These are phyloP conservation scores for Thecocarcelia acutangulata DNA, from an alignment of 2,888 invertebrate genomes.

Conservation along the genomic window DNA sequence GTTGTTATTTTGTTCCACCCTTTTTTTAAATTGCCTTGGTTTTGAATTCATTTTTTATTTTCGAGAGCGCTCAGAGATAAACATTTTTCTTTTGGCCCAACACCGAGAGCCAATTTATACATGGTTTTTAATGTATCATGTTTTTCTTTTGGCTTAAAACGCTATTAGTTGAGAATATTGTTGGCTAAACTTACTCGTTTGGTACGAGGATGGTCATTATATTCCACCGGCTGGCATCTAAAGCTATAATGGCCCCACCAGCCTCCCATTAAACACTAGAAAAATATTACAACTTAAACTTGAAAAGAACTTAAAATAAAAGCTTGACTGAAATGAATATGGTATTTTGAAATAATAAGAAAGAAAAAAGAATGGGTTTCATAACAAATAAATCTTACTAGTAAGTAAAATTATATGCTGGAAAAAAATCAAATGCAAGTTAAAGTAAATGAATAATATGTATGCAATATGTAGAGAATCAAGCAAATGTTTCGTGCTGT, in stretches of 20 bases:
- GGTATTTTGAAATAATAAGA: not conserved
- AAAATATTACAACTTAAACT: constrained; percentile 73
- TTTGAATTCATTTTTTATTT: constrained; percentile 37
- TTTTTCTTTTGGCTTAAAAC: constrained; percentile 11
- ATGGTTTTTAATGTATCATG: not conserved
- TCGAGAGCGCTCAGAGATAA: constrained; percentile 64
- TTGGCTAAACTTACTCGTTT: constrained; percentile 88
- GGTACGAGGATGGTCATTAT: constrained; percentile 89
- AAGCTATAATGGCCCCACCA: constrained; percentile 95
- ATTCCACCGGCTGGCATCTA: constrained; percentile 95
- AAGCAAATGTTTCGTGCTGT: constrained; percentile 30
- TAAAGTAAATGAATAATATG: not conserved
- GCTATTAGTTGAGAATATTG: constrained; percentile 34
- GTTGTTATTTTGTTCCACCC: constrained; percentile 15
- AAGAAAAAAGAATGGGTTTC: too few species aligned
- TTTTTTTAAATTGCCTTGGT: not conserved
- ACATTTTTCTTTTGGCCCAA: constrained; percentile 26
- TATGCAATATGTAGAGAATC: constrained; percentile 53
- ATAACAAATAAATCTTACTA: not conserved
- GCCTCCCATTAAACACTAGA: constrained; percentile 92
- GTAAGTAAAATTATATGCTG: constrained; percentile 21
- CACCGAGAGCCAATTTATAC: not conserved
- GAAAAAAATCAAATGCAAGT: constrained; percentile 4
- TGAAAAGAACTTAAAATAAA: constrained; percentile 67
- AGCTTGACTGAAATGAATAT: constrained; percentile 1